A percentile compares a stretch with the other conserved stretches of the same genome.
phyloP scores from a whole-genome alignment of 2,113 vertebrate genomes.

The Garra rufa region DNA sequence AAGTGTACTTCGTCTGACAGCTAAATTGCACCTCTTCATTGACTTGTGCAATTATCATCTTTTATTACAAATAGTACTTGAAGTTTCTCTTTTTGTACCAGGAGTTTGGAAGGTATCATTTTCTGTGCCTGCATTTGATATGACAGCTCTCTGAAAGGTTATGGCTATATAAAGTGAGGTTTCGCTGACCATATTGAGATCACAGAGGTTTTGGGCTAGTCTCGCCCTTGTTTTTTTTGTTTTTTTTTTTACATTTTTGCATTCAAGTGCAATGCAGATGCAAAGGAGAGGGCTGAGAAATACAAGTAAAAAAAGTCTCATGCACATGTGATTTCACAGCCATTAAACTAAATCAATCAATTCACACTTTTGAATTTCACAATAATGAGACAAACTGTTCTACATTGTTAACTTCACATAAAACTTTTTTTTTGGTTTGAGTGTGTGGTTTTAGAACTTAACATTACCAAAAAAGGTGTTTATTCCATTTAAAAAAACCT shows the following conservation, averaged over 20 bases:
- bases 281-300: slow-evolving; percentile 47
- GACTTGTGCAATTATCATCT: slow-evolving; percentile 55
- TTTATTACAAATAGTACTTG: slow-evolving; percentile 54
- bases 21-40: slow-evolving; percentile 53
- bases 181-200: slow-evolving; percentile 19
- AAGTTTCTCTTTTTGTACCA: slow-evolving; percentile 45
- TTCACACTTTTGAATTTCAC: slow-evolving; percentile 28
- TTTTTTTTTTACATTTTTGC: slow-evolving; percentile 51
- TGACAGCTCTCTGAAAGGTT: slow-evolving; percentile 33
- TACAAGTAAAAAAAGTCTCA: slow-evolving; percentile 39
- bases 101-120: slow-evolving; percentile 34
- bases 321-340: slow-evolving; percentile 33
- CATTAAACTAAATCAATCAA: slow-evolving; percentile 6
- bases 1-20: slow-evolving; percentile 52
- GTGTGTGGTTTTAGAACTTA: not conserved
- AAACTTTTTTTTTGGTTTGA: not conserved
- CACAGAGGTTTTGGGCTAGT: slow-evolving; percentile 43
- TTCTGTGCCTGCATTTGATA: slow-evolving; percentile 22
- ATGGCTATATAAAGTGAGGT: not conserved
- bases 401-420: not conserved
- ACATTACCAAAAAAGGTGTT: not conserved
- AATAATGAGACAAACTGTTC: slow-evolving; percentile 10
- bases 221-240: slow-evolving; percentile 34
- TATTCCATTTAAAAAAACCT: not conserved
- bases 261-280: slow-evolving; percentile 51